These are phyloP conservation scores for Plumapathes pennacea DNA, from an alignment of 92 coral and sea anemone species.

Conservation along the genomic window DNA sequence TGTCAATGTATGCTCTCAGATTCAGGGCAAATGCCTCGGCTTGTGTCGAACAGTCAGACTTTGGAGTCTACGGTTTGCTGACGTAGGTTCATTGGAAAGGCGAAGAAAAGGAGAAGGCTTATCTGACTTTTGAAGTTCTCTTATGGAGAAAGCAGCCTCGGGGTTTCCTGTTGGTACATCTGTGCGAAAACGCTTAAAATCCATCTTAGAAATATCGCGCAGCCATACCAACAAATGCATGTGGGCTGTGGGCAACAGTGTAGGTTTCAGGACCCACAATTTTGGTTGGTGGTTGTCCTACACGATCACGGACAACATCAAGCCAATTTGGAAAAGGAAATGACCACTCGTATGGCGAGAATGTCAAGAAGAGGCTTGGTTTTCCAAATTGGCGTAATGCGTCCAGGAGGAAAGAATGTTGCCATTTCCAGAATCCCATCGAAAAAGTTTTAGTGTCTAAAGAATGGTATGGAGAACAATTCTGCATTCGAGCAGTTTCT, in stretches of 20 bases:
- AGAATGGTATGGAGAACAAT: background rate
- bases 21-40: background rate
- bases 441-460: conserved; percentile 12
- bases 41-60: conserved; percentile 5
- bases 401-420: background rate
- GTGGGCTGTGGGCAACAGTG: background rate
- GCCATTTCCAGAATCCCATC: conserved; percentile 6
- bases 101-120: conserved; percentile 1
- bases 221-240: conserved; percentile 2
- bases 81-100: background rate
- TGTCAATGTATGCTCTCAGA: background rate
- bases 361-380: background rate
- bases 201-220: background rate
- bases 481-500: background rate
- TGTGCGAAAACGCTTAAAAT: background rate
- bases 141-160: background rate
- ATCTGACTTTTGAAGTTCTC: conserved; percentile 11
- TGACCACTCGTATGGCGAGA: conserved; percentile 9
- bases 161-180: background rate
- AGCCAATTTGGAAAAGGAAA: conserved; percentile 6
- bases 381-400: conserved; percentile 1
- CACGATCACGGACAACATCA: background rate
- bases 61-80: background rate
- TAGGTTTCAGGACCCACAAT: conserved; percentile 1
- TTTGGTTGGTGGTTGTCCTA: background rate